Conservation (phyloP, 2,888 invertebrate species). For the Geophilus truncorum region DNA sequence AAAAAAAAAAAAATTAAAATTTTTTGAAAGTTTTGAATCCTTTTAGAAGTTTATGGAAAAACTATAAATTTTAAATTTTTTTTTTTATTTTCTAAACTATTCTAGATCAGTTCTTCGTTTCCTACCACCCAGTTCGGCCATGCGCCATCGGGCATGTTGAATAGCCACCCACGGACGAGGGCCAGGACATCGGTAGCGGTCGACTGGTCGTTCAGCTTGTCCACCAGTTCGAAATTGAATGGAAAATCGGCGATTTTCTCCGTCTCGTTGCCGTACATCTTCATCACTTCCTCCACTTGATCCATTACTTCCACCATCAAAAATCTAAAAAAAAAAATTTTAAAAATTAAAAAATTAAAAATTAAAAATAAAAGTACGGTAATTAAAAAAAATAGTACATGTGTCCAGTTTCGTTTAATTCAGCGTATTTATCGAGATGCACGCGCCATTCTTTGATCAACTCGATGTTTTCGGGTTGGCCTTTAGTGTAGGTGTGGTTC, state of each 20-base stretch:
- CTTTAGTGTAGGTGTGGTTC: constrained; percentile 36
- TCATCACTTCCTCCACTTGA: constrained; percentile 56
- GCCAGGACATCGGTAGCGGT: not conserved
- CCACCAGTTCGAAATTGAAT: constrained; percentile 70
- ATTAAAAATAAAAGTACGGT: too few species aligned
- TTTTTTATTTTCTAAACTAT: too few species aligned
- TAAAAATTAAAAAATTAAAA: not conserved
- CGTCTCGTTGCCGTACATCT: constrained; percentile 59
- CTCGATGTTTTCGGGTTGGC: constrained; percentile 52
- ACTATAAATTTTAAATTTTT: too few species aligned
- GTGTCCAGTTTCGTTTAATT: constrained; percentile 50
- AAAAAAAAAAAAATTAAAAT: too few species aligned
- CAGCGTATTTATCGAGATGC: constrained; percentile 57
- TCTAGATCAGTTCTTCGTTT: too few species aligned
- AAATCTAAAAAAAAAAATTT: constrained; percentile 43
- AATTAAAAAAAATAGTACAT: too few species aligned
- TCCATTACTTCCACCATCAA: constrained; percentile 74
- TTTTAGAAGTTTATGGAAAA: too few species aligned
- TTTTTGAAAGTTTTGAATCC: too few species aligned
- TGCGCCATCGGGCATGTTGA: not conserved
- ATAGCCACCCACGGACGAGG: not conserved
- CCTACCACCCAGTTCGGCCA: constrained; percentile 30
- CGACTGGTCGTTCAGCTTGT: constrained; percentile 43
- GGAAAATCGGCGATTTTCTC: constrained; percentile 65
- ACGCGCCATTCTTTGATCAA: constrained; percentile 61